Conservation (phyloP, 2,888 invertebrate species). For the Atrina japonica region DNA sequence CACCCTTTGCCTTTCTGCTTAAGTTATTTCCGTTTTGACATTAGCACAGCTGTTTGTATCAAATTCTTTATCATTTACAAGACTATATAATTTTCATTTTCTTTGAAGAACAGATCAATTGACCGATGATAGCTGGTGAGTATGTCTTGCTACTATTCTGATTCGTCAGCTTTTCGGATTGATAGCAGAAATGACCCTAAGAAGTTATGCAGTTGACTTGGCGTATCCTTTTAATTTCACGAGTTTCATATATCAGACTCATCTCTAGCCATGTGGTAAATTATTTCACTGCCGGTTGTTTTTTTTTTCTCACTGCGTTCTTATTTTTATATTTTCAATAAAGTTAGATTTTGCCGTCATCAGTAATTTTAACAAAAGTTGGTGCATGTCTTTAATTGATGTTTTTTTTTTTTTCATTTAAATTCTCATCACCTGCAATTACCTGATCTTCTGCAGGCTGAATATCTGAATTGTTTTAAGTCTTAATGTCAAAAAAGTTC, state of each 20-base stretch:
- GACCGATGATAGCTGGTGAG: constrained; percentile 24
- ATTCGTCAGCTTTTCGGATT: constrained; percentile 26
- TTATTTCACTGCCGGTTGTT: not conserved
- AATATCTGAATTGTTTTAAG: no score
- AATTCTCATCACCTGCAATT: no score
- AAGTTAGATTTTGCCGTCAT: no score
- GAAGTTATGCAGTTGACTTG: constrained; percentile 5
- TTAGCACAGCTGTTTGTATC: not conserved
- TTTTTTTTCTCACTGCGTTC: no score
- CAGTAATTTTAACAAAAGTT: no score
- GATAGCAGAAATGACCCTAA: constrained; percentile 34
- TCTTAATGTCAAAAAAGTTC: no score
- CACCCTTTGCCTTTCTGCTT: no score
- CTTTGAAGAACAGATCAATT: constrained; percentile 13
- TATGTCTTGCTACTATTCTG: constrained; percentile 34
- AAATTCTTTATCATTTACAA: not conserved
- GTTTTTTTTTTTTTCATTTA: no score
- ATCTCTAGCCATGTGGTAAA: not conserved
- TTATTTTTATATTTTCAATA: no score
- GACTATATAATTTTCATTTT: constrained; percentile 4
- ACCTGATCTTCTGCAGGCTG: no score
- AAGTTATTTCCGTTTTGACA: no score
- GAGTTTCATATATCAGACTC: not conserved
- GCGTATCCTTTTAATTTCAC: not conserved
- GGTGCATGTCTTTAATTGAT: no score